Conservation (phyloP, 2,888 invertebrate species). For the Drosophila greeni region DNA sequence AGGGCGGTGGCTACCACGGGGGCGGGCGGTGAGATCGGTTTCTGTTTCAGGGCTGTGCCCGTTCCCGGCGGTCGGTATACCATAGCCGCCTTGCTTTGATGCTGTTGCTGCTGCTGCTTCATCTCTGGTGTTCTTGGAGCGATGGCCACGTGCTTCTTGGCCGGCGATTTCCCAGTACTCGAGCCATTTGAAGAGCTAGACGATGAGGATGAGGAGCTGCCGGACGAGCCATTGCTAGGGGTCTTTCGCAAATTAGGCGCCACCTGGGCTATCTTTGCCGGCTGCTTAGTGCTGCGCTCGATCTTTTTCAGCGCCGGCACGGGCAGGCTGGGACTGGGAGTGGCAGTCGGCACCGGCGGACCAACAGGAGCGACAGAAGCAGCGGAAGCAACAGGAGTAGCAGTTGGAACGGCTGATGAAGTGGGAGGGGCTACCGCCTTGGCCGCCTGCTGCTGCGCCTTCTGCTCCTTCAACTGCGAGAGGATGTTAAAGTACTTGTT, state of each 20-base stretch:
- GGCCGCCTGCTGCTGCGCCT: constrained; percentile 44
- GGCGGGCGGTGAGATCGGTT: constrained; percentile 32
- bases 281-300: constrained; percentile 77
- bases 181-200: constrained; percentile 38
- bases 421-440: constrained; percentile 22
- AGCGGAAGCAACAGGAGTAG: constrained; percentile 2
- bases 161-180: constrained; percentile 75
- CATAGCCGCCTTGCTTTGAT: constrained; percentile 56
- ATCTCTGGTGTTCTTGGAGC: constrained; percentile 78
- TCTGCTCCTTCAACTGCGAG: constrained; percentile 74
- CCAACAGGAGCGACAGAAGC: constrained; percentile 1
- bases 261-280: constrained; percentile 78
- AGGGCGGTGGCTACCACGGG: constrained; percentile 19
- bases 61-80: constrained; percentile 25
- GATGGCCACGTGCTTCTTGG: constrained; percentile 79
- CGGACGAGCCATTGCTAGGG: constrained; percentile 58
- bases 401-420: constrained; percentile 11
- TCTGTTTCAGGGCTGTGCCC: constrained; percentile 31
- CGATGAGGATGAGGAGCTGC: constrained; percentile 73
- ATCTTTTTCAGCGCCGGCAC: constrained; percentile 78
- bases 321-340: constrained; percentile 50
- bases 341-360: not conserved
- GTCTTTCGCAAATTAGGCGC: constrained; percentile 78
- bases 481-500: constrained; percentile 78
- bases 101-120: constrained; percentile 74